Base-by-base conservation (phyloP, 92 coral and sea anemone genomes). In the Anthopleura xanthogrammica region DNA sequence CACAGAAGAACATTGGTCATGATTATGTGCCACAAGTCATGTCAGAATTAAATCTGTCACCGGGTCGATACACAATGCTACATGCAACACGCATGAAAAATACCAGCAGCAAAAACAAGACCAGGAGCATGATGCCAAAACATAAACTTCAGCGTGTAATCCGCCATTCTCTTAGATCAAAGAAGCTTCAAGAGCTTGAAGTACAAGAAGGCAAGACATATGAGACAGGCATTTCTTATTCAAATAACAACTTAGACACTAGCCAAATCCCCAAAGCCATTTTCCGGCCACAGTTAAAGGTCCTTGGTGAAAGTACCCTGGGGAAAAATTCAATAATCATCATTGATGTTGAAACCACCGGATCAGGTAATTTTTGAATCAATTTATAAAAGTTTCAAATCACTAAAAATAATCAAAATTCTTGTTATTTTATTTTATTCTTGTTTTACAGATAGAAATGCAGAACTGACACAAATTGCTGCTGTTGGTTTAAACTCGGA, bases 1-100 rank as follows among this genome's bases (percentile, higher is more conserved):
- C 87, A 71, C 85, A 87, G 52, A 87, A 87, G 77, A 87, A 87
- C 50, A 16, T 83, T 77, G 90, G 90, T n/a, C 76, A 83, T 79
- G 79, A 82, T 14, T 87, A 83, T 83, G 79, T 79, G 62, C 9
- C 65, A 79, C 77, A 85, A 79, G 85, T 79, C 36, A 54, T 74
- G 77, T 41, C 50, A 7, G 52, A 41, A 41, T 46, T 74, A 74
- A 74, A 74, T 74, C 77, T 74, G 16, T 74, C 77, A 74, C 77
- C 77, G 4, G 77, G 77, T 40, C 36, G 52, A 11, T 74, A 41
- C 77, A 74, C 55, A 41, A 46, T 39, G 77, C 72, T 65, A 65
- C 72, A 65, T 22, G 41, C 72, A 65, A 5, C 12, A 65, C 72
- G 72, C 72, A 65, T 65, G 41, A 65, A 74, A 39, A 74, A 74